Evolutionary conservation across 2,888 invertebrate genomes (phyloP), one percentile per base, ranked within the genome.

Genomic region (Capitulum mitella): DNA sequence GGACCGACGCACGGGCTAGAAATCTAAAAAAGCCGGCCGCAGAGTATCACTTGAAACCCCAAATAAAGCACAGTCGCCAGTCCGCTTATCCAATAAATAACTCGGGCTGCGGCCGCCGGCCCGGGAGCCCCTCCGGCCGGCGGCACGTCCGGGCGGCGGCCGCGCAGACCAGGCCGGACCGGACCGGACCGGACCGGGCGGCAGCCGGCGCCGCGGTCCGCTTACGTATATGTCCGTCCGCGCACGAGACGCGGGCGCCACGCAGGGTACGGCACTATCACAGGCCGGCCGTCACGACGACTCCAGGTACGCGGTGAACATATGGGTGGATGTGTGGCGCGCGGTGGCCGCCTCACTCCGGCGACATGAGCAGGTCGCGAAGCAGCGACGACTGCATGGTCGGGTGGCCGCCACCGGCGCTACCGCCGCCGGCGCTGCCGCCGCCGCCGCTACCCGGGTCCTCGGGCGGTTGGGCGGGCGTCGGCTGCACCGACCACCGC

Each of bases 11-110:
- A 32, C 61, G 29, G 32, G 61, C 61, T 61, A 61, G 61, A 61
- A 61, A 61, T 26, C 61, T 61, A 61, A 61, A 61, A 29, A 61
- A 29, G 61, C 19, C 61, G 29, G 32, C 61, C 29, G 14, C 37
- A 64, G 64, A 64, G 37, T 64, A 64, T 64, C 64, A 37, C 32
- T 32, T 16, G 16, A 32, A 32, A 64, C 34, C 64, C 64, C 32
- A 64, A 64, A 64, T 64, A 34, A 64, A 64, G 34, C 64, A 34
- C 64, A 37, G 37, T 2, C 37, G 64, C 37, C 64, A 37, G 64
- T 64, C 22, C 64, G 64, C 64, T 26, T 37, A 22, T 64, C 64
- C 64, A 64, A n/a, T n/a, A n/a, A 64, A 64, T 64, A 32, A 64
- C 26, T 34, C 14, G 32, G n/a, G 14, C 37, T 26, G 64, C 14